Conservation (phyloP, 2,888 invertebrate genomes). For the Drosophila eohydei region DNA sequence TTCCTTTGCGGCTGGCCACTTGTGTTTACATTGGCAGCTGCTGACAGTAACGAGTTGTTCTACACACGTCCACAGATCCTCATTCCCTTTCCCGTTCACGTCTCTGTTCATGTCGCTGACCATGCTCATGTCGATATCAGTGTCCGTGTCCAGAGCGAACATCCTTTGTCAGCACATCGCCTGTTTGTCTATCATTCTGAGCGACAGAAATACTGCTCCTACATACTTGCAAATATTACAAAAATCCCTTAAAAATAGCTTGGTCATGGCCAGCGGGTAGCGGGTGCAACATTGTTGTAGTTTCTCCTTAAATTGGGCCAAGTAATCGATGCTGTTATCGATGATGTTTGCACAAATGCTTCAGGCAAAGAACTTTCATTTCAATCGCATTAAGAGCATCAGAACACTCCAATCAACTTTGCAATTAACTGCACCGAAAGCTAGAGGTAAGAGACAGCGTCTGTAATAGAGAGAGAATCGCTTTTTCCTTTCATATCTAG, state of each 20-base stretch:
- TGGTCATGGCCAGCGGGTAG: slow-evolving; percentile 8
- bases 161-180: slow-evolving; percentile 77
- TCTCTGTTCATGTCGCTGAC: slow-evolving; percentile 9
- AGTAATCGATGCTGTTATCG: slow-evolving; percentile 69
- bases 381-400: neutral
- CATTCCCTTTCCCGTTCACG: slow-evolving; percentile 8
- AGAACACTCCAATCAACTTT: slow-evolving; percentile 7
- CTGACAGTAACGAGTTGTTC: slow-evolving; percentile 80
- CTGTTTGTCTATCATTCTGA: slow-evolving; percentile 73
- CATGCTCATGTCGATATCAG: slow-evolving; percentile 38
- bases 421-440: neutral
- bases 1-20: slow-evolving; percentile 75
- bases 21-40: slow-evolving; percentile 79
- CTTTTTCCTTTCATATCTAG: neutral
- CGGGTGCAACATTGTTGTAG: slow-evolving; percentile 11
- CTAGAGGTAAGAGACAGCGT: neutral
- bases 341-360: slow-evolving; percentile 64
- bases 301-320: slow-evolving; percentile 31
- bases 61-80: slow-evolving; percentile 69
- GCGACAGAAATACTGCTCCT: slow-evolving; percentile 38
- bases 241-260: slow-evolving; percentile 36
- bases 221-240: slow-evolving; percentile 65
- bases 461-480: too few relatives aligned
- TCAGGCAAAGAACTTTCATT: slow-evolving; percentile 8
- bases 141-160: slow-evolving; percentile 40